Evolutionary conservation across 2,888 invertebrate genomes (phyloP), one percentile per base, ranked within the genome.

Genomic region (Pheosia tremula): DNA sequence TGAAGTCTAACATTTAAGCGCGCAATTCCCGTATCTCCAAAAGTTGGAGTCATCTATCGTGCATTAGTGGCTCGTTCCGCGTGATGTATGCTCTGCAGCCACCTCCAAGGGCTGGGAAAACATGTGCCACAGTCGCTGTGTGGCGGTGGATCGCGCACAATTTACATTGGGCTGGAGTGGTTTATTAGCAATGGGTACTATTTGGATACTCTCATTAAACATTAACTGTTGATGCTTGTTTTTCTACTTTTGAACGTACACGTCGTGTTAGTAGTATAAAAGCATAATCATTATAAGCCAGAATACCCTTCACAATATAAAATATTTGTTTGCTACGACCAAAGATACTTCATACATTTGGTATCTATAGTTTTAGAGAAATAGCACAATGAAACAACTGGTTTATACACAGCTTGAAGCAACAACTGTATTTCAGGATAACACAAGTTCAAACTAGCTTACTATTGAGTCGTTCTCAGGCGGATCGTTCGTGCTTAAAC

Each of bases 41-140:
- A 36, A 53, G 37, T 53, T 37, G 37, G 13, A 37, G 53, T 53
- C 53, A 37, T 53, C 53, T 37, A 53, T 53, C 53, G 13, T 53
- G 53, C 36, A 36, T 53, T 53, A 37, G 53, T 24, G 36, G 4
- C 9, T 50, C 9, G 53, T 53, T 53, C 53, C 36, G 6, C 53
- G 53, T 53, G 53, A 53, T 53, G 36, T 37, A 53, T 53, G 49
- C 50, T 7, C 53, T 37, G 53, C 36, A 0, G 37, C 10, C 53
- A 9, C 24, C 50, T 10, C 53, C 53, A 37, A 53, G 53, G 53
- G 37, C 37, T 7, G 11, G 37, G 37, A 37, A 37, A 3, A 53
- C 53, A 10, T 37, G 37, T 52, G 53, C 36, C 37, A 36, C 37
- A n/a, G 9, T 45, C 10, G 9, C 43, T 45, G 43, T 45, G 43